These are phyloP conservation scores for Dasysyrphus albostriatus DNA, from an alignment of 2,888 invertebrate genomes.

Conservation along the genomic window DNA sequence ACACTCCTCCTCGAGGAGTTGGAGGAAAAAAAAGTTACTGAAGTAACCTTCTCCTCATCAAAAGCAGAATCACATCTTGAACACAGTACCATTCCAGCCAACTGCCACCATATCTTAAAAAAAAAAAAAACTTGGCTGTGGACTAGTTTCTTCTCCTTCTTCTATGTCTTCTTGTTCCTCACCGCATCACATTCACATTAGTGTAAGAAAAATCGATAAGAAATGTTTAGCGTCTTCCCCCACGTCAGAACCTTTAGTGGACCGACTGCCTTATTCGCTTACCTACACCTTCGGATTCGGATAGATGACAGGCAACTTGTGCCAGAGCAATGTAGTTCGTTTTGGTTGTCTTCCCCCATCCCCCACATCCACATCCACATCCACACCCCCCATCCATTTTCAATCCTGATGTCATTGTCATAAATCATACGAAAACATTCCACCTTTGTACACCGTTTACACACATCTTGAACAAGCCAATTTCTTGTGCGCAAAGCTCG, in stretches of 20 bases:
- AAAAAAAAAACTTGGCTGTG: constrained; percentile 38
- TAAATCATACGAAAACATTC: constrained; percentile 68
- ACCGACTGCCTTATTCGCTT: background rate
- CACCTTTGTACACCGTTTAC: constrained; percentile 68
- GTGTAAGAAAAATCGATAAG: constrained; percentile 73
- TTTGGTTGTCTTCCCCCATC: background rate
- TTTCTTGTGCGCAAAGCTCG: constrained; percentile 56
- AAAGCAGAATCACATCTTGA: constrained; percentile 28
- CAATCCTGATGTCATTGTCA: constrained; percentile 64
- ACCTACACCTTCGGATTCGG: background rate
- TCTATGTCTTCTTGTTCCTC: constrained; percentile 1
- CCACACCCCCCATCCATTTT: background rate
- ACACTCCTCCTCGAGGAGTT: background rate
- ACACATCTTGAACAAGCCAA: constrained; percentile 63
- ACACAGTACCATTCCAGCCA: constrained; percentile 15
- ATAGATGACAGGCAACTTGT: constrained; percentile 57
- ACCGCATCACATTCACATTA: constrained; percentile 65
- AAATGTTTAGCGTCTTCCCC: constrained; percentile 36
- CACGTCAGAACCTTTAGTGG: constrained; percentile 6
- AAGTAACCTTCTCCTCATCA: constrained; percentile 26
- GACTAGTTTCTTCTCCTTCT: constrained; percentile 22
- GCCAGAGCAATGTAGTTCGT: constrained; percentile 51
- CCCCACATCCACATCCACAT: background rate
- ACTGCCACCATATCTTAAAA: constrained; percentile 7
- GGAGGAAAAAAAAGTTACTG: constrained; percentile 7